Percentiles rank a stretch among this genome's conserved stretches.
Evolutionary conservation across 37 sponge, comb jelly and placozoan genomes (phyloP).

Genomic region (Aplysina aerophoba): DNA sequence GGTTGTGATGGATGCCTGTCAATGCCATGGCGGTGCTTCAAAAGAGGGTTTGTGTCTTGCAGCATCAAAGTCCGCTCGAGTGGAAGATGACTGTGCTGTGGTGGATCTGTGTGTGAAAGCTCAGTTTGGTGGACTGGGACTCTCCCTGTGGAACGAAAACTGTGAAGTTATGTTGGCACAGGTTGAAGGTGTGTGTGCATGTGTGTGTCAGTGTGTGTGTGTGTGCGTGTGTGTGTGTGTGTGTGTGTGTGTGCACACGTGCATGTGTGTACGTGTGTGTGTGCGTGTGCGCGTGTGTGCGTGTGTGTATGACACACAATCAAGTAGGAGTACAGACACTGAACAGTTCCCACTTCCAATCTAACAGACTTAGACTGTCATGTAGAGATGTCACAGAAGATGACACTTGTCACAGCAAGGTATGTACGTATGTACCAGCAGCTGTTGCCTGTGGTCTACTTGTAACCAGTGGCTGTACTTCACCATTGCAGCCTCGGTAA

Average conservation of each 20-base stretch:
- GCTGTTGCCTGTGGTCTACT: no score
- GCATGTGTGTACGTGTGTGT: not conserved
- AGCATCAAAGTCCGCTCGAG: no score
- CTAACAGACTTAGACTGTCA: not conserved
- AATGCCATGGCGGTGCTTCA: no score
- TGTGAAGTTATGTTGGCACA: conserved; percentile 40
- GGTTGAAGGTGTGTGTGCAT: not conserved
- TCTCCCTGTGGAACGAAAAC: conserved; percentile 36
- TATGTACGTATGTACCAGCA: not conserved
- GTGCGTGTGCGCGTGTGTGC: not conserved
- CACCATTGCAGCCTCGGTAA: not conserved
- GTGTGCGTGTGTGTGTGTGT: no score
- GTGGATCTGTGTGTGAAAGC: conserved; percentile 26
- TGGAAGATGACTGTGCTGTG: no score
- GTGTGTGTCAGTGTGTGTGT: conserved; percentile 5
- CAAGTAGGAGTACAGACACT: no score
- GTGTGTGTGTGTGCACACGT: conserved; percentile 15
- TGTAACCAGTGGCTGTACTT: no score
- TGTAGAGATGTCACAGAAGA: not conserved
- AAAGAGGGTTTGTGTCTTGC: no score
- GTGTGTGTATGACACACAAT: no score
- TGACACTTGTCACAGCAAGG: conserved; percentile 8
- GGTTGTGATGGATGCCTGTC: no score
- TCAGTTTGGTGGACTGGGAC: conserved; percentile 45
- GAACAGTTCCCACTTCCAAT: no score